A percentile compares a stretch with the other conserved stretches of the same genome.
phyloP scores from a whole-genome alignment of 2,113 vertebrate genomes.

The Glaucidium brasilianum region DNA sequence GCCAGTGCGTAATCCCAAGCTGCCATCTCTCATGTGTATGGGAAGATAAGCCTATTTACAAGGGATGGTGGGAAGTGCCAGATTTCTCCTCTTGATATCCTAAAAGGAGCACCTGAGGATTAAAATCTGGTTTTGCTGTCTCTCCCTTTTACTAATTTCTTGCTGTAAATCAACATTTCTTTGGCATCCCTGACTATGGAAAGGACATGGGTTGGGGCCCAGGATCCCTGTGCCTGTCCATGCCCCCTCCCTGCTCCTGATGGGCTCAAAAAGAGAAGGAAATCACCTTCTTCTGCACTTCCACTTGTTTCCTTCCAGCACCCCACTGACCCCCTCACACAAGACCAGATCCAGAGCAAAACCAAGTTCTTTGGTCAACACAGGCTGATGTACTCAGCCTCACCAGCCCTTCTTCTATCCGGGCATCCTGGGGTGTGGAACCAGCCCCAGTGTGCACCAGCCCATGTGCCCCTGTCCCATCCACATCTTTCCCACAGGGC shows the following conservation, averaged over 20 bases:
- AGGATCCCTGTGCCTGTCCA: accelerated
- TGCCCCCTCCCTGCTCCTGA: neutral
- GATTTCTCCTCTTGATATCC: neutral
- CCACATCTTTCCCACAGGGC: neutral
- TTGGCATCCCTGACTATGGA: neutral
- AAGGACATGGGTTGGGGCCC: neutral
- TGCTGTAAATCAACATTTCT: neutral
- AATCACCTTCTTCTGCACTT: neutral
- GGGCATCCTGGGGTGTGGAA: neutral
- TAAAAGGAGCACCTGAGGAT: neutral
- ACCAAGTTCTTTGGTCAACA: neutral
- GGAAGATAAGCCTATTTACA: neutral
- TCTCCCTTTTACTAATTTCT: neutral
- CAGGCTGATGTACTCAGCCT: neutral
- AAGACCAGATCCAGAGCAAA: neutral
- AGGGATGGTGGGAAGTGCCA: neutral
- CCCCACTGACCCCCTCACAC: accelerated
- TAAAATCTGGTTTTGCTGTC: neutral
- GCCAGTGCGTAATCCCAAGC: neutral
- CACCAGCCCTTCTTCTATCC: neutral
- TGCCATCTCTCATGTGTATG: accelerated
- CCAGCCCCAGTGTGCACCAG: neutral
- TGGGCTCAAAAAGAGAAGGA: neutral
- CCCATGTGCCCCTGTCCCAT: neutral
- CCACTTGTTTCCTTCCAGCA: neutral